phyloP scores from a whole-genome alignment of 2,888 invertebrate species.

The Microplitis manilae region DNA sequence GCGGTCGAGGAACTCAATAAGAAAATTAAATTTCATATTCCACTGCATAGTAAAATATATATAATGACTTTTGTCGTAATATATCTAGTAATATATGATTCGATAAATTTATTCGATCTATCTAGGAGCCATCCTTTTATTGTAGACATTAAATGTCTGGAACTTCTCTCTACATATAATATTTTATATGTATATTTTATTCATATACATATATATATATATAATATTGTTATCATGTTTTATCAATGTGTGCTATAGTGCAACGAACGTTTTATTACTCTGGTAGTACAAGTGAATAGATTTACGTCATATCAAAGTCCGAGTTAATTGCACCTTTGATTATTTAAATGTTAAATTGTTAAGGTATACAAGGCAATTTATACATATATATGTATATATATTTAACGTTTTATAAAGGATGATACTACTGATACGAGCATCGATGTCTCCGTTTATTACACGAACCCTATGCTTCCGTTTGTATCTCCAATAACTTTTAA shows the following conservation, averaged over 20 bases:
- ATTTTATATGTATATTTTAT: slow-evolving; percentile 7
- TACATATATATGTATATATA: slow-evolving; percentile 16
- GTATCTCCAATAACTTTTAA: slow-evolving; percentile 28
- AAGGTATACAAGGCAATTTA: not conserved
- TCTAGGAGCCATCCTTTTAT: not conserved
- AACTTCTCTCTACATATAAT: too few species aligned
- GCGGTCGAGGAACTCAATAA: slow-evolving; percentile 15
- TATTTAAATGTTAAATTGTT: slow-evolving; percentile 15
- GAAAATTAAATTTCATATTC: slow-evolving; percentile 10
- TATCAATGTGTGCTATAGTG: slow-evolving; percentile 23
- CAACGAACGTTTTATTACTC: slow-evolving; percentile 37
- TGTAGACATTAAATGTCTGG: too few species aligned
- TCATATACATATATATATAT: not conserved
- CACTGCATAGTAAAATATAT: not conserved
- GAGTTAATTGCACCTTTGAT: slow-evolving; percentile 32
- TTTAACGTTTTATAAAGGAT: slow-evolving; percentile 12
- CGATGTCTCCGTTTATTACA: slow-evolving; percentile 54
- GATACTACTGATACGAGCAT: slow-evolving; percentile 50
- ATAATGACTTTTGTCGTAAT: not conserved
- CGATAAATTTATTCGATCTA: not conserved
- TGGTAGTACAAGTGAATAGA: slow-evolving; percentile 19
- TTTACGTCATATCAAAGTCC: slow-evolving; percentile 32
- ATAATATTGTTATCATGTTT: slow-evolving; percentile 6
- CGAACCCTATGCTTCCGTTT: slow-evolving; percentile 28
- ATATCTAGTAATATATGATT: not conserved